Base-by-base conservation (phyloP, 2,797 vertebrate species). In the Delichon dasypus region DNA sequence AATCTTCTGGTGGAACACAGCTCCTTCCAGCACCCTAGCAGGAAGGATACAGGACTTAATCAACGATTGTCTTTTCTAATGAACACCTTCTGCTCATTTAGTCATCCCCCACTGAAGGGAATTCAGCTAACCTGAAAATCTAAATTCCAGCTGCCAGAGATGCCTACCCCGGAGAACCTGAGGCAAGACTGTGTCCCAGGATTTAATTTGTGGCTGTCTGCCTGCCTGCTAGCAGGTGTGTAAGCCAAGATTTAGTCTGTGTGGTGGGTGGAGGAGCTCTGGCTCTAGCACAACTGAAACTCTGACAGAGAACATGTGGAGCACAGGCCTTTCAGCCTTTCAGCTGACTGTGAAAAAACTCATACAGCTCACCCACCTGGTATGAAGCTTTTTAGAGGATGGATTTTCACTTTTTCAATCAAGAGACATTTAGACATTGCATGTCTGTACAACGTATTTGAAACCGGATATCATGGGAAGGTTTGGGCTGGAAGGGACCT, bases 141-240 rank as follows among this genome's bases (percentile, higher is more conserved):
- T 47, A 48, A 79, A 54, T 42, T 16, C 22, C 32, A 51, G 25
- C 10, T 83, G 17, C 15, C 60, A 62, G 25, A 64, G 40, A 50
- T 19, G 26, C 17, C 9, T 29, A 7, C 3, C 3, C 4, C 7
- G 4, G 0, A 0, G 8, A 15, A 11, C 13, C 30, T 55, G 38
- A 55, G 36, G 21, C 30, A 91, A 40, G 40, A 17, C 21, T n/a
- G 4, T 13, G 16, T 14, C 13, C 11, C 20, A 38, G 44, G 36
- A 47, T 85, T 66, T 70, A 44, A 58, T 36, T 2, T 72, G 10
- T 68, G 20, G 16, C 7, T 8, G 4, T 25, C 50, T 76, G 9
- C 25, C 26, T 30, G 38, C 5, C 40, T 75, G 16, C 20, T 60
- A 20, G 27, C 2, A 1, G 55, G 10, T 44, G 34, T 19, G 26